These are phyloP conservation scores for Sus scrofa DNA, from an alignment of 2,113 vertebrate genomes.

Conservation along the genomic window DNA sequence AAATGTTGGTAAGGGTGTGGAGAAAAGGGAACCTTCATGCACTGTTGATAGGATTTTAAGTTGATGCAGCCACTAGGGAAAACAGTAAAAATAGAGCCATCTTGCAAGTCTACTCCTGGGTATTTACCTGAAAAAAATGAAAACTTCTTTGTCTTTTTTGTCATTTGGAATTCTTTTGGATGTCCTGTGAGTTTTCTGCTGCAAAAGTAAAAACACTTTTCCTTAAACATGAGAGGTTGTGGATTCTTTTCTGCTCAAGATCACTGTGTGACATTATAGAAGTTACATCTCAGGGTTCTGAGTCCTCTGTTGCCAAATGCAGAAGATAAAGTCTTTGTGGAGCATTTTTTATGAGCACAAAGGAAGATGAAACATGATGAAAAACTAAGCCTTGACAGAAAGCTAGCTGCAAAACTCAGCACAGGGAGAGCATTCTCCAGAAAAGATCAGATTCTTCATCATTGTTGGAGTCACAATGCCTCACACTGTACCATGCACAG, in stretches of 20 bases:
- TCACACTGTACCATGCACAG: rapidly evolving
- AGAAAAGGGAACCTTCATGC: background rate
- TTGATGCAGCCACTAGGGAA: too few species aligned
- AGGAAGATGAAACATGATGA: background rate
- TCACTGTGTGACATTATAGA: background rate
- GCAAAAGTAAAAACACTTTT: background rate
- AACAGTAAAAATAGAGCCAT: background rate
- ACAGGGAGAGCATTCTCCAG: background rate
- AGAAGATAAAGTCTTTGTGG: background rate
- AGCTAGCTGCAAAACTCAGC: background rate
- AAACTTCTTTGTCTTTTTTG: background rate
- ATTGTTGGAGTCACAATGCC: background rate
- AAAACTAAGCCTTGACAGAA: background rate
- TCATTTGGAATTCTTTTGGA: background rate
- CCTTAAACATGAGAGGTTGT: background rate
- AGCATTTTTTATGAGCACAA: background rate
- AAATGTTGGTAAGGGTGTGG: background rate
- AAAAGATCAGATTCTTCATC: background rate
- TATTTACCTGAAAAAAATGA: background rate
- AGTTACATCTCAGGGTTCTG: background rate
- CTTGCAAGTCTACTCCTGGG: background rate
- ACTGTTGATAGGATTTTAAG: background rate
- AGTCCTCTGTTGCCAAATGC: background rate
- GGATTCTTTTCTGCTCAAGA: background rate
- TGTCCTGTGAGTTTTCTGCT: background rate